phyloP scores from a whole-genome alignment of 2,888 invertebrate genomes.

The Junonia oenone region DNA sequence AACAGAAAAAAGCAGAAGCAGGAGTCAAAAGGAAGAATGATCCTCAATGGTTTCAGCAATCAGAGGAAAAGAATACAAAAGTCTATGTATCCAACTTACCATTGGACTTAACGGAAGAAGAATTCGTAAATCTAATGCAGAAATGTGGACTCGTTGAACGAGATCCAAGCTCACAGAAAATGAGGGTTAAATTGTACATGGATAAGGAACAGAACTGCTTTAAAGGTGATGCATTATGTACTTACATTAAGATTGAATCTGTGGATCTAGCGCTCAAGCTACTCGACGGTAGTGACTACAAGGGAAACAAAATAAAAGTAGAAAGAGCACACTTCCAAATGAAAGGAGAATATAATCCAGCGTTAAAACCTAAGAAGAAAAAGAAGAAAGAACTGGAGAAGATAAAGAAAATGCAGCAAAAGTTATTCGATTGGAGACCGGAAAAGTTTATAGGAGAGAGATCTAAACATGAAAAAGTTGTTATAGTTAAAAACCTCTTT shows the following conservation, averaged over 20 bases:
- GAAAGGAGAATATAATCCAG: constrained; percentile 96
- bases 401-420: constrained; percentile 93
- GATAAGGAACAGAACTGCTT: constrained; percentile 87
- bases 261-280: constrained; percentile 94
- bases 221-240: constrained; percentile 98
- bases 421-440: constrained; percentile 97
- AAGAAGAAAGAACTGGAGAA: constrained; percentile 94
- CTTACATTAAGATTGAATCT: constrained; percentile 97
- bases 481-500: constrained; percentile 96
- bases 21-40: constrained; percentile 78
- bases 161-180: constrained; percentile 87
- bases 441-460: constrained; percentile 93
- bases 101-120: constrained; percentile 90
- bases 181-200: constrained; percentile 94
- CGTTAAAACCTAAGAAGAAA: constrained; percentile 93
- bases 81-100: constrained; percentile 98
- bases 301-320: constrained; percentile 90
- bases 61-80: constrained; percentile 91
- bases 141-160: constrained; percentile 97
- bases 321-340: constrained; percentile 96
- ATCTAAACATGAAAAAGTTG: constrained; percentile 92
- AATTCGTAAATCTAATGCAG: constrained; percentile 94
- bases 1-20: constrained; percentile 59
- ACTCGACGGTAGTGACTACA: constrained; percentile 90
- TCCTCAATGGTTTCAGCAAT: constrained; percentile 94